These are phyloP conservation scores for Venustaconcha ellipsiformis DNA, from an alignment of 1,140 invertebrate genomes.

Conservation along the genomic window DNA sequence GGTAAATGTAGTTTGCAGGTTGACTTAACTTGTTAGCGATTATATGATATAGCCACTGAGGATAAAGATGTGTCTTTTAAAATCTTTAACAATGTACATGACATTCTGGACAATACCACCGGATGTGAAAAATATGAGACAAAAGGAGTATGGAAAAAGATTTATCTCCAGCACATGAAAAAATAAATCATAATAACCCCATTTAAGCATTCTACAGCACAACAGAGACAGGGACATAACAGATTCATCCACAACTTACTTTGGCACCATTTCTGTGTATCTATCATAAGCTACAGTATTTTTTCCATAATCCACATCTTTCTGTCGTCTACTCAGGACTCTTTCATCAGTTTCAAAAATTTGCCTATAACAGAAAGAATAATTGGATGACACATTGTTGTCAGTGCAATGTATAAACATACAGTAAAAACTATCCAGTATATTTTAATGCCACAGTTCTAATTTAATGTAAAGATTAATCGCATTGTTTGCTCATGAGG, in stretches of 20 bases:
- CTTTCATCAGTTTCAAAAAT: constrained; percentile 75
- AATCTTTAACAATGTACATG: too few species aligned
- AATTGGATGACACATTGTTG: not conserved
- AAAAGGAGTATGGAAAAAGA: too few species aligned
- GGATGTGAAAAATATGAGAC: too few species aligned
- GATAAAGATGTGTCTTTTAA: too few species aligned
- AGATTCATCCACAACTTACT: constrained; percentile 70
- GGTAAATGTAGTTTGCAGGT: too few species aligned
- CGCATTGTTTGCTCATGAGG: too few species aligned
- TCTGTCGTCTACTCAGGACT: constrained; percentile 84
- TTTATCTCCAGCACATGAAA: too few species aligned
- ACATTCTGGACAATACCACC: too few species aligned
- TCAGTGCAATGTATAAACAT: not conserved
- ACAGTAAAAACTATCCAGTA: not conserved
- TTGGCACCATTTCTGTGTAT: constrained; percentile 80
- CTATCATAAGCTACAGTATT: constrained; percentile 89
- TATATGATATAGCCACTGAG: too few species aligned
- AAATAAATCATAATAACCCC: not conserved
- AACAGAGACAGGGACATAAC: not conserved
- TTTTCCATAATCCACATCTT: constrained; percentile 96
- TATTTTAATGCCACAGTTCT: too few species aligned
- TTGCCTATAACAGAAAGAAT: constrained; percentile 2
- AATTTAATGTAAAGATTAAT: too few species aligned
- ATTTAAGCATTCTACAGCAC: not conserved
- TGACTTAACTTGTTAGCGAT: too few species aligned